These are phyloP conservation scores for Ischnus inquisitorius DNA, from an alignment of 2,888 invertebrate genomes.

Conservation along the genomic window DNA sequence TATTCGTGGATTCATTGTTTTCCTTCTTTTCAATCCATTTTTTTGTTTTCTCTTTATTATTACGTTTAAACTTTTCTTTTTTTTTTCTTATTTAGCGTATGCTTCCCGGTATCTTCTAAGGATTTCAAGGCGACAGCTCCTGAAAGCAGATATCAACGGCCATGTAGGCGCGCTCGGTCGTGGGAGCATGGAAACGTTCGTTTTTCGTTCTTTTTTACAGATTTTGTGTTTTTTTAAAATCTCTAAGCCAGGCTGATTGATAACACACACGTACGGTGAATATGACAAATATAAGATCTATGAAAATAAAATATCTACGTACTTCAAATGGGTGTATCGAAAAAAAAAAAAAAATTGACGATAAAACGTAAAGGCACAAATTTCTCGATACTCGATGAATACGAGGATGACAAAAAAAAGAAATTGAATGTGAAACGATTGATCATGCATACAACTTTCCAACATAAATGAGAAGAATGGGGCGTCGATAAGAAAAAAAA, in stretches of 20 bases:
- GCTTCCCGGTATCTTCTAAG: conserved; percentile 81
- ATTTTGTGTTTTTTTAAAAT: conserved; percentile 2
- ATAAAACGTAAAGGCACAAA: conserved; percentile 13
- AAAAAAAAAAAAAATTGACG: conserved; percentile 3
- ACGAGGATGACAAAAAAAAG: conserved; percentile 35
- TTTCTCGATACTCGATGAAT: background rate
- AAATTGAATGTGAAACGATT: conserved; percentile 70
- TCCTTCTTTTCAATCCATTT: conserved; percentile 58
- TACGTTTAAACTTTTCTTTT: conserved; percentile 71
- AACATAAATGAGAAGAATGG: conserved; percentile 66
- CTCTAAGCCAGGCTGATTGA: conserved; percentile 44
- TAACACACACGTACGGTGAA: conserved; percentile 50
- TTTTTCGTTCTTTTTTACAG: conserved; percentile 33
- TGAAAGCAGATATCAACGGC: conserved; percentile 84
- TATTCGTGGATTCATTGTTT: conserved; percentile 66
- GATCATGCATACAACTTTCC: conserved; percentile 77
- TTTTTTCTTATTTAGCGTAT: conserved; percentile 72
- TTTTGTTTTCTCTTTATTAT: conserved; percentile 54
- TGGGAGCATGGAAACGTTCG: conserved; percentile 47
- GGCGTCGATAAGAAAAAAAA: conserved; percentile 35
- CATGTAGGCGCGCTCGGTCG: conserved; percentile 79
- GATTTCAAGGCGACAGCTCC: conserved; percentile 86
- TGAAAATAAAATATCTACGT: conserved; percentile 71
- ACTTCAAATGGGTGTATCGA: conserved; percentile 46
- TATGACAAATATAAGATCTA: conserved; percentile 72